Evolutionary conservation across 1,140 invertebrate genomes (phyloP), one percentile per base, ranked within the genome.

Genomic region (Drepana arcuata): DNA sequence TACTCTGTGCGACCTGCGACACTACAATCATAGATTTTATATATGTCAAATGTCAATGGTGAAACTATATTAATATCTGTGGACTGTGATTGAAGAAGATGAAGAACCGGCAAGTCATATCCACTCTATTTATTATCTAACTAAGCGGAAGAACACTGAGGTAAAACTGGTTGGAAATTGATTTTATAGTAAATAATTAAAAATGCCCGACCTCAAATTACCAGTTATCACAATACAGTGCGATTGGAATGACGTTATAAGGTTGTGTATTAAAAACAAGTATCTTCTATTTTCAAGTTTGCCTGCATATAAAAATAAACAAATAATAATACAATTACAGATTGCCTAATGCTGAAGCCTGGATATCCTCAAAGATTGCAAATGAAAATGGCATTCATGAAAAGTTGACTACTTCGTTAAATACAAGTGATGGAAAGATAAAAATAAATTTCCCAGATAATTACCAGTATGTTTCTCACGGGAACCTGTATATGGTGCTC

Each of bases 191-290:
- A 18, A 26, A 16, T 28, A 31, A 14, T 29, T 1, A 34, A 40
- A 43, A 42, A 68, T 72, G 62, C 16, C 53, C 33, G 41, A 39
- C 41, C 51, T n/a, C n/a, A n/a, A 39, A 33, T 34, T 63, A 26
- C 83, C 83, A 23, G 64, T 78, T 21, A 51, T 85, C 36, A 70
- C 65, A 37, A 78, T 85, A 35, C 80, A 84, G 41, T 71, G 71
- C 34, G 79, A 85, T 53, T 85, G 83, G 83, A 73, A 83, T 41
- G 77, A 83, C 41, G 57, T 67, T 34, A 42, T 84, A 35, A 75
- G 69, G 81, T 81, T 66, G 34, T 36, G n/a, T 18, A n/a, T n/a
- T n/a, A n/a, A n/a, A n/a, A n/a, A n/a, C n/a, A n/a, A n/a, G n/a
- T n/a, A n/a, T n/a, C n/a, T n/a, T n/a, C n/a, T 21, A 21, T 4